A percentile compares a stretch with the other conserved stretches of the same genome.
phyloP scores from a whole-genome alignment of 2,888 invertebrate species.

The Osedax frankpressi region DNA sequence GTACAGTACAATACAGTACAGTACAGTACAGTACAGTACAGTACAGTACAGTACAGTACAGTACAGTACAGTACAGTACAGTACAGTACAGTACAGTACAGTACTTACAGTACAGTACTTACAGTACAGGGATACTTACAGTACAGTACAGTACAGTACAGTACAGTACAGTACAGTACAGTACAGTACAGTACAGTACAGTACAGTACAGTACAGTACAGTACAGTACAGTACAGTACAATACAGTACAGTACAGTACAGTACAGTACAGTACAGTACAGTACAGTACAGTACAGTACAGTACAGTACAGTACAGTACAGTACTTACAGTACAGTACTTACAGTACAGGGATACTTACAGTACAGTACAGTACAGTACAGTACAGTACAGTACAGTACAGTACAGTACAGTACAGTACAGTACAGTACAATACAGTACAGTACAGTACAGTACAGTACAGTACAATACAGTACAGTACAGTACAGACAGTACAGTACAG shows the following conservation, averaged over 20 bases:
- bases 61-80: background rate
- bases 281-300: background rate
- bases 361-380: background rate
- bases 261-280: background rate
- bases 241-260: background rate
- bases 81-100: background rate
- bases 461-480: slow-evolving; percentile 5
- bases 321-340: too few species aligned
- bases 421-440: background rate
- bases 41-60: background rate
- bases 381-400: background rate
- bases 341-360: slow-evolving; percentile 5
- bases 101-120: too few species aligned
- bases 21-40: background rate
- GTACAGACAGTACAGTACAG: slow-evolving; percentile 18
- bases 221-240: background rate
- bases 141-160: background rate
- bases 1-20: background rate
- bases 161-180: background rate
- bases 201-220: background rate
- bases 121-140: too few species aligned
- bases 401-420: background rate
- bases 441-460: slow-evolving; percentile 3
- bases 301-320: background rate
- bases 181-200: background rate